phyloP scores from a whole-genome alignment of 2,888 invertebrate species.

The Amphipoea lucens region DNA sequence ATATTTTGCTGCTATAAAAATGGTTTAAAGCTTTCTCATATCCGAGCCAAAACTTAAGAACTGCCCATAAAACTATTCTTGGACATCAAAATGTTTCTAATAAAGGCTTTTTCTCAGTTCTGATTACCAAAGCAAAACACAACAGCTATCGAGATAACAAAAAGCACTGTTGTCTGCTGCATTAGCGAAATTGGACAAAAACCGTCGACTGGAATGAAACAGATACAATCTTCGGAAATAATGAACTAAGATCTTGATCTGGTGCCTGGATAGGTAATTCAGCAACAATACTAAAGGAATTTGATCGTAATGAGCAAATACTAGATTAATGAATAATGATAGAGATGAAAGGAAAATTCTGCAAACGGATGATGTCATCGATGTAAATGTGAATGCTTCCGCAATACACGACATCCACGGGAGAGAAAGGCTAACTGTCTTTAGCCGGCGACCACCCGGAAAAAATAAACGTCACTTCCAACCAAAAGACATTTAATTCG shows the following conservation, averaged over 20 bases:
- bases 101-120: slow-evolving; percentile 8
- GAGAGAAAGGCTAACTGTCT: slow-evolving; percentile 34
- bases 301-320: background rate
- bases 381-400: slow-evolving; percentile 18
- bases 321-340: background rate
- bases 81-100: background rate
- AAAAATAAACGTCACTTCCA: slow-evolving; percentile 31
- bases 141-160: slow-evolving; percentile 39
- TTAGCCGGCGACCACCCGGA: slow-evolving; percentile 21
- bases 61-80: background rate
- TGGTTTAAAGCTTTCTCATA: background rate
- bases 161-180: slow-evolving; percentile 25
- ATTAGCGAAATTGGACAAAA: slow-evolving; percentile 54
- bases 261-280: background rate
- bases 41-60: background rate
- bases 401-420: slow-evolving; percentile 9
- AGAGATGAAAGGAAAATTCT: slow-evolving; percentile 2
- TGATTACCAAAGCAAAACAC: slow-evolving; percentile 21
- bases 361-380: slow-evolving; percentile 4
- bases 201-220: slow-evolving; percentile 8
- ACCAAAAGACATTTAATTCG: slow-evolving; percentile 39
- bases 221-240: slow-evolving; percentile 22
- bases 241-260: slow-evolving; percentile 10
- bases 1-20: background rate
- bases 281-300: slow-evolving; percentile 6